Conservation (phyloP, 2,113 vertebrate species). For the Nasalis larvatus region DNA sequence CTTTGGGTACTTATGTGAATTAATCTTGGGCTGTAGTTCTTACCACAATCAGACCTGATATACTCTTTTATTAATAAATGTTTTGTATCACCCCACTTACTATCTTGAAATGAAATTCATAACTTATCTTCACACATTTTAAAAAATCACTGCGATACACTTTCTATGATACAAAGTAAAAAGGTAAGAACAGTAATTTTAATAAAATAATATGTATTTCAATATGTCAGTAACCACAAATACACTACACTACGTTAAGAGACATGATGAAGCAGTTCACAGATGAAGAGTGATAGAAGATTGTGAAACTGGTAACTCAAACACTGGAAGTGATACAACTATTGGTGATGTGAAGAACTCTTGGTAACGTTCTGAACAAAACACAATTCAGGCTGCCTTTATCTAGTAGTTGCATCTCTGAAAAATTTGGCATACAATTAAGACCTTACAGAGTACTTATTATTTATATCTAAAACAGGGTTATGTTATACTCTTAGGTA, state of each 20-base stretch:
- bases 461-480: not conserved
- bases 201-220: not conserved
- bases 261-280: not conserved
- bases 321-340: not conserved
- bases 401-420: too few relatives aligned
- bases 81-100: not conserved
- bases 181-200: not conserved
- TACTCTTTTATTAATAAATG: not conserved
- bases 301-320: not conserved
- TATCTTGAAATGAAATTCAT: not conserved
- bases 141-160: not conserved
- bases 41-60: not conserved
- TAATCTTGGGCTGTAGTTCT: not conserved
- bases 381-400: not conserved
- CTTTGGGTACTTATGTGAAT: not conserved
- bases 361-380: not conserved
- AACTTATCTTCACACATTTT: not conserved
- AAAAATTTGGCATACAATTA: not conserved
- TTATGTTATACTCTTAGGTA: not conserved
- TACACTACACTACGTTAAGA: not conserved
- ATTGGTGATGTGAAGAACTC: not conserved
- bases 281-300: not conserved
- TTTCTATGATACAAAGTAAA: not conserved
- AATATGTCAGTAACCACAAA: not conserved
- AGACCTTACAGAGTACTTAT: not conserved